Conservation (phyloP, 64 coral and sea anemone species). For the Hydrozoanthus tunicans region DNA sequence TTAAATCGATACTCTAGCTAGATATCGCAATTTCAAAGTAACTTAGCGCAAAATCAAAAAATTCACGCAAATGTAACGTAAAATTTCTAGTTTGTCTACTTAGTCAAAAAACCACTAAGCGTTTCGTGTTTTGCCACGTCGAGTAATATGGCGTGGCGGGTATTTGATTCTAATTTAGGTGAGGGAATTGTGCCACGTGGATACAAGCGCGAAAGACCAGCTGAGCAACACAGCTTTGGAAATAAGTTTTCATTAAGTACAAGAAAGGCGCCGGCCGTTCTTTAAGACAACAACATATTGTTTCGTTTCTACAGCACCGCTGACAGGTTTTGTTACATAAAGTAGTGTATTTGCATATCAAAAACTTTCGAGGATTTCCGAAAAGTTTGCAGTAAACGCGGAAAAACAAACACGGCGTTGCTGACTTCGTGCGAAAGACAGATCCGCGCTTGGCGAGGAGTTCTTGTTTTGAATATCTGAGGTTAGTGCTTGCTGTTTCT, state of each 20-base stretch:
- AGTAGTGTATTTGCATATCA: slow-evolving; percentile 42
- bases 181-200: slow-evolving; percentile 12
- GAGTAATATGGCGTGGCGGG: slow-evolving; percentile 31
- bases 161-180: not conserved
- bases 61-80: too few relatives aligned
- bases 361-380: slow-evolving; percentile 27
- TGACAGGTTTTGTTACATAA: slow-evolving; percentile 37
- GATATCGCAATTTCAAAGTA: too few relatives aligned
- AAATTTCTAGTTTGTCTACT: too few relatives aligned
- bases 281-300: slow-evolving; percentile 29
- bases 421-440: not conserved
- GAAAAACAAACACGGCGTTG: slow-evolving; percentile 2
- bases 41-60: too few relatives aligned
- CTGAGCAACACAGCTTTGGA: slow-evolving; percentile 43
- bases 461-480: not conserved
- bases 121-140: slow-evolving; percentile 49
- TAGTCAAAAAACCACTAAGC: not conserved
- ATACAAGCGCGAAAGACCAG: not conserved
- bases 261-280: slow-evolving; percentile 24
- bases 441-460: not conserved
- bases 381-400: slow-evolving; percentile 16
- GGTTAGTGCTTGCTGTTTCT: not conserved
- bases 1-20: too few relatives aligned
- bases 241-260: slow-evolving; percentile 60
- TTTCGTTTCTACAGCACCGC: not conserved